Evolutionary conservation across 2,888 invertebrate species (phyloP), one percentile per base, ranked within the genome.

Genomic region (Chrysolina haemoptera): DNA sequence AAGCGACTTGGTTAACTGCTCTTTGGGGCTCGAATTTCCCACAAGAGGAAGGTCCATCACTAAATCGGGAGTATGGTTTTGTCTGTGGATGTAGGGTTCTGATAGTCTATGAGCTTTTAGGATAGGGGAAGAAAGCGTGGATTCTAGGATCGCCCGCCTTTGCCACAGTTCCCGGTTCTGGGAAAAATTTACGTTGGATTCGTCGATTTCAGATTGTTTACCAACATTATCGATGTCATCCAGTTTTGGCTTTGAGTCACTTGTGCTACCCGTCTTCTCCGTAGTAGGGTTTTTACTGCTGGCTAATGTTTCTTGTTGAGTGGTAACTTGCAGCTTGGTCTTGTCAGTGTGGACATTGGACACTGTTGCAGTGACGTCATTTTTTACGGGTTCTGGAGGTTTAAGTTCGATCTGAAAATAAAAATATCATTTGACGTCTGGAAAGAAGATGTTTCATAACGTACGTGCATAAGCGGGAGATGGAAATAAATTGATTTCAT

Each of bases 41-140:
- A 85, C 88, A 78, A 92, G 88, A n/a, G 95, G 95, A 81, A 95
- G 89, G 88, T 95, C 95, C 92, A 95, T 93, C 78, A 96, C 95
- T 73, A 95, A 89, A 89, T 95, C 96, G 1, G 96, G 95, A 41
- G 95, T 92, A 81, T 92, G 91, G 77, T 90, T 90, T 76, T 90
- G 90, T 68, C 87, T 81, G 73, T 86, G 86, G 48, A 84, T 74
- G 75, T 84, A 85, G 14, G 83, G 84, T 82, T 83, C 90, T 75
- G 85, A 89, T 82, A 80, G 86, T 79, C 84, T 79, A 65, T 89
- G 89, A 8, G 87, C 81, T 63, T 87, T 87, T 78, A 85, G 48
- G 76, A 87, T 70, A 72, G 82, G 81, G 8, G 82, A 78, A 27
- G 84, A 68, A 64, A 85, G 83, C 63, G 85, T 81, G 0, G 89